Evolutionary conservation across 2,888 invertebrate species (phyloP), one percentile per base, ranked within the genome.

Genomic region (Tillus elongatus): DNA sequence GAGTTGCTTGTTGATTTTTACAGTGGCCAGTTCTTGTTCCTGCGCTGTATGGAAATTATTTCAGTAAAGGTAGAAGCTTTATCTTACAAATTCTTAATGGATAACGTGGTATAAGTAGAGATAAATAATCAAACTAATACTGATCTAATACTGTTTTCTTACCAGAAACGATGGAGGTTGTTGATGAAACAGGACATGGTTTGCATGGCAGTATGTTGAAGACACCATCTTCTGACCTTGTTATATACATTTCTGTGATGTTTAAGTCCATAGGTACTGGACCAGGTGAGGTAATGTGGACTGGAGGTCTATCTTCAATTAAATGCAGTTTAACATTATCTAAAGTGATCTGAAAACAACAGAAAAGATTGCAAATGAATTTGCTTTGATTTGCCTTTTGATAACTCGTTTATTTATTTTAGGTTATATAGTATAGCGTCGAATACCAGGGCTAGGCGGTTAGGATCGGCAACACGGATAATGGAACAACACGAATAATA

Each of bases 221-320:
- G 2, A 84, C 71, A 0, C 90, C 90, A 41, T 74, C 73, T n/a
- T 70, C 66, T 53, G 80, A 81, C 15, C 90, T 72, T n/a, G 71
- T 72, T 50, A 91, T 67, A 12, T 73, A 73, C 36, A 88, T 71
- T 34, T 78, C 75, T 1, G 79, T 76, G 19, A 91, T 75, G 47
- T 74, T 75, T 35, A 90, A 56, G 65, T 86, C 79, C 12, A 89
- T 69, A 0, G 90, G 90, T 45, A 84, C 73, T 1, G 87, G 81
- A 0, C 84, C 85, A 1, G 88, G 87, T 2, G 87, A 84, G 3
- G 86, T 84, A 44, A 86, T 81, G 54, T 79, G 80, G 35, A 79
- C 79, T 2, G 82, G 79, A 1, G 82, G 85, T 34, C 88, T 75
- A 68, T 92, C 91, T 67, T 91, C 91, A 54, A 81, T 75, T 46